phyloP scores from a whole-genome alignment of 2,888 invertebrate species.

The Stenichneumon culpator region DNA sequence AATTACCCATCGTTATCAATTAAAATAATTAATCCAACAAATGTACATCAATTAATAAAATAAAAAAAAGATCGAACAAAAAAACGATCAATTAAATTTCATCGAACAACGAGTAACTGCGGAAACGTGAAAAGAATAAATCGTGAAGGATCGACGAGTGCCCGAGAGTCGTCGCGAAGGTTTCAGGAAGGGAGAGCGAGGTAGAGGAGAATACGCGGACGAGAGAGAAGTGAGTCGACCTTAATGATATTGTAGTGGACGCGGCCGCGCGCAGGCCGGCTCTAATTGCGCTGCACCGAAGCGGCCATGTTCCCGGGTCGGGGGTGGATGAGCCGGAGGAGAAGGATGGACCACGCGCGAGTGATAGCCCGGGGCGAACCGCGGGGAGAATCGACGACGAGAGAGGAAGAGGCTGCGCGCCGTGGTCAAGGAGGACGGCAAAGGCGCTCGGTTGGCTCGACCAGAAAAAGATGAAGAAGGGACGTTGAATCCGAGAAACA shows the following conservation, averaged over 20 bases:
- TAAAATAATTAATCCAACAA: too few relatives aligned
- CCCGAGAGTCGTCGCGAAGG: slow-evolving; percentile 15
- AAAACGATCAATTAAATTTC: background rate
- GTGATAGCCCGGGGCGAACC: slow-evolving; percentile 55
- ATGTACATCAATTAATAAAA: too few relatives aligned
- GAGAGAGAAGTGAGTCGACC: slow-evolving; percentile 72
- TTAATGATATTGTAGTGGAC: slow-evolving; percentile 83
- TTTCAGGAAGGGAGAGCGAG: slow-evolving; percentile 53
- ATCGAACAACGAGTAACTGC: slow-evolving; percentile 8
- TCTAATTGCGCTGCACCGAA: slow-evolving; percentile 82
- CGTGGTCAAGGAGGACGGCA: slow-evolving; percentile 35
- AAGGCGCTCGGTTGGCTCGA: slow-evolving; percentile 32
- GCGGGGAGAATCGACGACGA: slow-evolving; percentile 59
- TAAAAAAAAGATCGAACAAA: background rate
- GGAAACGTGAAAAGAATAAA: slow-evolving; percentile 34
- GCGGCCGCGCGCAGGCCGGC: slow-evolving; percentile 81
- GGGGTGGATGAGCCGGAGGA: slow-evolving; percentile 74
- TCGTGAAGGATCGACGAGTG: slow-evolving; percentile 18
- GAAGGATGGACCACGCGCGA: slow-evolving; percentile 74
- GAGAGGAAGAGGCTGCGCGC: slow-evolving; percentile 36
- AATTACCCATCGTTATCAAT: too few relatives aligned
- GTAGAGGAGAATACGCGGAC: slow-evolving; percentile 61
- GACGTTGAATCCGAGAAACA: slow-evolving; percentile 31
- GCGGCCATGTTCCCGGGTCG: slow-evolving; percentile 81
- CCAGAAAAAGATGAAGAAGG: slow-evolving; percentile 33